Evolutionary conservation across 2,797 vertebrate species (phyloP).

Genomic region (Gallinago solitaria): DNA sequence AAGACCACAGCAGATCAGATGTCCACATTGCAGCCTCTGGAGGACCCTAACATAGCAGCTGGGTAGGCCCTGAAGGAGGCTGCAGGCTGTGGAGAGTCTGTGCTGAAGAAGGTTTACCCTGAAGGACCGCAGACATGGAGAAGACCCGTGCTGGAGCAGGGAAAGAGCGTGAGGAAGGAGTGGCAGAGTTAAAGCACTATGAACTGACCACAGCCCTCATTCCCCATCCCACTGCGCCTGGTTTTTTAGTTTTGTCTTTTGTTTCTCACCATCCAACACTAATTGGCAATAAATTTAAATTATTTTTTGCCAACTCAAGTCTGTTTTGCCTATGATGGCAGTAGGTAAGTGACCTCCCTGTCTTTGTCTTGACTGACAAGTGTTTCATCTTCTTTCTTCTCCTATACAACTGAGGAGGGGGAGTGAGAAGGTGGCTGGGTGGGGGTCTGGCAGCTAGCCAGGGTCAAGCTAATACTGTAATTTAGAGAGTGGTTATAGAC

Average conservation of each 20-base stretch:
- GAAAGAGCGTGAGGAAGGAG: neutral
- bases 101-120: neutral
- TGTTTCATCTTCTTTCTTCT: neutral
- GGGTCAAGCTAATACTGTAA: neutral
- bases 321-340: neutral
- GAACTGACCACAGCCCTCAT: neutral
- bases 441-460: neutral
- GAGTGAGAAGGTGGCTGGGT: neutral
- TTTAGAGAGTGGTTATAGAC: neutral
- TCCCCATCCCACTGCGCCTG: fast-evolving
- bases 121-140: neutral
- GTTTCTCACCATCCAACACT: neutral
- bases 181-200: neutral
- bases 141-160: neutral
- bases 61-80: neutral
- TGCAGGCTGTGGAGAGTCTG: neutral
- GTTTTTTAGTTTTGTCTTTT: neutral
- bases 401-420: neutral
- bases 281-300: neutral
- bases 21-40: neutral
- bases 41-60: fast-evolving
- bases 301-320: neutral
- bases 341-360: neutral
- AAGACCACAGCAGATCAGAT: too few species aligned
- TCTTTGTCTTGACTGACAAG: neutral